Evolutionary conservation across 2,888 invertebrate genomes (phyloP).

Genomic region (Dolichomitus sp.): DNA sequence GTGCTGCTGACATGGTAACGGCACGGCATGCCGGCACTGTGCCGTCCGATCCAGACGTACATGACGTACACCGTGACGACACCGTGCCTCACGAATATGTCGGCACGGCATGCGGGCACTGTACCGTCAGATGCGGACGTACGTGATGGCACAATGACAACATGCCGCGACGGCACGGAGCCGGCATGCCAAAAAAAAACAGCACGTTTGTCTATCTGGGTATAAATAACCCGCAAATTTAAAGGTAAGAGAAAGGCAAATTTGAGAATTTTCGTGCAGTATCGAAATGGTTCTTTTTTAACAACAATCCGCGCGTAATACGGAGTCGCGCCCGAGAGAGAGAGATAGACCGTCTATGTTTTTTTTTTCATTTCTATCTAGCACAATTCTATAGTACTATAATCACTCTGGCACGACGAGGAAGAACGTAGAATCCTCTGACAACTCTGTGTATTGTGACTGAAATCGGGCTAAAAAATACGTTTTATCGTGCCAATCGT

Average conservation of each 20-base stretch:
- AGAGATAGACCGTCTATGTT: slow-evolving; percentile 45
- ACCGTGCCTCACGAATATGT: too few species aligned
- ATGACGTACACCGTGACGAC: too few species aligned
- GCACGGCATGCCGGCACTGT: too few species aligned
- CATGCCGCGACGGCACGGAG: too few species aligned
- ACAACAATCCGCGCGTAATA: slow-evolving; percentile 12
- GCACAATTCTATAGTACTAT: slow-evolving; percentile 55
- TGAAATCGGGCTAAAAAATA: slow-evolving; percentile 57
- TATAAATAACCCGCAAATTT: background rate
- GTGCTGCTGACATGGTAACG: too few species aligned
- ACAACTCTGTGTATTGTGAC: slow-evolving; percentile 55
- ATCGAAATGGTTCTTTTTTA: background rate
- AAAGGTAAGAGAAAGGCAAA: background rate
- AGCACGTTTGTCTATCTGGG: too few species aligned
- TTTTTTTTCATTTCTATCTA: slow-evolving; percentile 46
- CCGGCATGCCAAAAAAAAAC: too few species aligned
- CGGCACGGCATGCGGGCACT: too few species aligned
- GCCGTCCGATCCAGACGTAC: too few species aligned
- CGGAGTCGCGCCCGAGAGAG: slow-evolving; percentile 56
- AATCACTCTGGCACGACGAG: slow-evolving; percentile 55
- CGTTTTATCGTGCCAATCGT: slow-evolving; percentile 63
- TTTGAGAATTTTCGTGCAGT: background rate
- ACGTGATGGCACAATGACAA: too few species aligned
- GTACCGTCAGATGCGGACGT: too few species aligned
- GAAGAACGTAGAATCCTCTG: slow-evolving; percentile 50